Evolutionary conservation across 2,888 invertebrate genomes (phyloP).

Genomic region (Orthonevra nobilis): DNA sequence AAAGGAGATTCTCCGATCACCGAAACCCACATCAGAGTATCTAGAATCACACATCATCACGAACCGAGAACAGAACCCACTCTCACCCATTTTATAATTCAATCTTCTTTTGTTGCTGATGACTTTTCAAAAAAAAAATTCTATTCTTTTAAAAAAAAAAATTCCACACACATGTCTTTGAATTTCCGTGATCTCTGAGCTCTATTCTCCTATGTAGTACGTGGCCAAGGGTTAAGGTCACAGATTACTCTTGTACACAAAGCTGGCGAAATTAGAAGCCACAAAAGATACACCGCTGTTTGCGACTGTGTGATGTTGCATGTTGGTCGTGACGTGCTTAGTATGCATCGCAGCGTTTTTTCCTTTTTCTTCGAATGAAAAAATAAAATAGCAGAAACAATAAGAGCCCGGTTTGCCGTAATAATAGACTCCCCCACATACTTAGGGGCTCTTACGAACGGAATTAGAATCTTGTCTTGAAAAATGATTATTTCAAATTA

Average conservation of each 20-base stretch:
- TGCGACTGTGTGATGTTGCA: constrained; percentile 16
- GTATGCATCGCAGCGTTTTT: constrained; percentile 20
- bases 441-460: constrained; percentile 19
- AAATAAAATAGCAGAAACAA: neutral
- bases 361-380: too few species aligned
- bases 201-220: constrained; percentile 2
- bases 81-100: constrained; percentile 34
- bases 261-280: constrained; percentile 51
- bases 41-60: constrained; percentile 34
- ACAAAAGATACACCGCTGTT: constrained; percentile 17
- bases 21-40: constrained; percentile 1
- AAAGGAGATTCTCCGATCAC: constrained; percentile 7
- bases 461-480: constrained; percentile 27
- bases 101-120: constrained; percentile 7
- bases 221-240: constrained; percentile 56
- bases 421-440: constrained; percentile 50
- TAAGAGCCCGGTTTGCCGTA: constrained; percentile 12
- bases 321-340: constrained; percentile 43
- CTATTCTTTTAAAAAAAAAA: too few species aligned
- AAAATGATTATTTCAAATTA: constrained; percentile 22
- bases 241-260: constrained; percentile 52
- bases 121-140: neutral
- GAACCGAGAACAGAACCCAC: constrained; percentile 6
- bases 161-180: too few species aligned
- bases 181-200: neutral